Base-by-base conservation (phyloP, 1,140 invertebrate genomes). In the Musca vetustissima region DNA sequence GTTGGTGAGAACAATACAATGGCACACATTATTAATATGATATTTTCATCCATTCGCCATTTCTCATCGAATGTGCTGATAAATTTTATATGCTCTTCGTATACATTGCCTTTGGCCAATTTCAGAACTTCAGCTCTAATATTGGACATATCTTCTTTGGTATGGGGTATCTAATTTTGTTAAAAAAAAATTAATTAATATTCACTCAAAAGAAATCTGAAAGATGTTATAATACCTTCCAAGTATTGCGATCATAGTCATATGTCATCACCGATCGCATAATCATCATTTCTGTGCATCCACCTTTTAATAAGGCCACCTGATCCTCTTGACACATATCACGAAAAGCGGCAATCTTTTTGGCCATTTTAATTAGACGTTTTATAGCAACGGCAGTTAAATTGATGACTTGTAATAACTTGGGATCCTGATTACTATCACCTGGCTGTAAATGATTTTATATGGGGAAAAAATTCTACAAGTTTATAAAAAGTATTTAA, bases 321-420 rank as follows among this genome's bases (percentile, higher is more conserved):
- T 96, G 94, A 84, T 96, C 94, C 74, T 94, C 92, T 77, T 95
- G 92, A 75, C 93, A 96, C 89, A 96, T 92, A 76, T 90, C 93
- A 81, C 92, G 93, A 79, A 95, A 97, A 22, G 89, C 91, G 72
- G 88, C 90, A 47, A 96, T 93, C 80, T 93, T 93, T 76, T 96
- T 96, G 0, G 93, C 91, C 91, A 96, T 95, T 82, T 95, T 94
- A 73, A 97, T 96, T 21, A 97, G 84, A 47, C 95, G 85, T 67
- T 94, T 84, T 71, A 97, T 96, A 3, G 94, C 94, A 67, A 95
- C 89, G 3, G 95, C 94, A 1, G 94, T 96, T 76, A 97, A 85
- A 84, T 96, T 95, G 59, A 96, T 93, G 6, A 96, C 90, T 74
- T 92, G 92, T 53, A 95, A 83, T 1, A 96, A 81, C 43, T 88